Base-by-base conservation (phyloP, 2,888 invertebrate species). In the Eristalis arbustorum region DNA sequence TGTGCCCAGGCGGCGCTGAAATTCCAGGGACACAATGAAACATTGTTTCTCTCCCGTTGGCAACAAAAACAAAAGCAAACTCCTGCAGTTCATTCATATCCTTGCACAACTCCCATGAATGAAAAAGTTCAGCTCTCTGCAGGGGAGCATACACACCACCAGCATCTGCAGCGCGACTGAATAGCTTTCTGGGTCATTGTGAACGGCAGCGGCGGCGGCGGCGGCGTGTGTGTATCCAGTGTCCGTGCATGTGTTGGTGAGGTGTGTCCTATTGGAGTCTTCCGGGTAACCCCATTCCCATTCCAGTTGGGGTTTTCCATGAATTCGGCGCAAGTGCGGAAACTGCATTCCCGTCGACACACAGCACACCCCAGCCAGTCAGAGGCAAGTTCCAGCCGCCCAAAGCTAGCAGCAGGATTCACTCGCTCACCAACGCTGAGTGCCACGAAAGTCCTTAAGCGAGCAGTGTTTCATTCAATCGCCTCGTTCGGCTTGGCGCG, bases 131-230 rank as follows among this genome's bases (percentile, higher is more conserved):
- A 31, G 22, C 37, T 71, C 34, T 18, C 74, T 73, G 61, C 77
- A 56, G 66, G 28, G 49, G 31, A n/a, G 13, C 28, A 2, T n/a
- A 66, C 49, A 18, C n/a, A 68, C 31, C 68, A 37, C 8, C 62
- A 56, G 14, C 57, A 68, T 63, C 22, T 56, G 64, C n/a, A 76
- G 61, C 66, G 25, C 57, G 40, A 66, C 72, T 64, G 56, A 66
- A 76, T 75, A 75, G 71, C 82, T 87, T 87, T 87, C 87, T 87
- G 72, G 87, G 87, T 87, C 87, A 87, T 75, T 75, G 71, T 73
- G 59, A 71, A 56, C 5, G 5, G 23, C 23, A n/a, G n/a, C n/a
- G n/a, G n/a, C n/a, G n/a, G n/a, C n/a, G n/a, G n/a, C n/a, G n/a
- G n/a, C n/a, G n/a, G 14, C 8, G n/a, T 28, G 14, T 11, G n/a